These are phyloP conservation scores for Itoplectis maculator DNA, from an alignment of 2,888 invertebrate species.

Conservation along the genomic window DNA sequence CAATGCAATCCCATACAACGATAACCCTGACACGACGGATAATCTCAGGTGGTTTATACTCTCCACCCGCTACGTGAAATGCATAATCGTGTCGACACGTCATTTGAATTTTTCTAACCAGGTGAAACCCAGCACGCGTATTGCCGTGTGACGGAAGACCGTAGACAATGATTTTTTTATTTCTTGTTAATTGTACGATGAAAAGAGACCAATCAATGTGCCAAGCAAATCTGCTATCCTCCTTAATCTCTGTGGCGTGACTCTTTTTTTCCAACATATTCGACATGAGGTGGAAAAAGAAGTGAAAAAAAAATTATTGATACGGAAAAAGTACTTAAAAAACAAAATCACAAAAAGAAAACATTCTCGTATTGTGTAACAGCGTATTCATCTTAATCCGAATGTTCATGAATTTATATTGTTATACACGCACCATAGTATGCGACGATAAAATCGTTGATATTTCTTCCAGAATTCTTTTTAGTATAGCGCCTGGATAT, in stretches of 20 bases:
- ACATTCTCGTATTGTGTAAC: conserved; percentile 32
- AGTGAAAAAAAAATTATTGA: background rate
- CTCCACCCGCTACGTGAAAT: conserved; percentile 9
- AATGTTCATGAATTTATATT: conserved; percentile 38
- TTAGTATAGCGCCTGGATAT: conserved; percentile 75
- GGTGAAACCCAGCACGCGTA: conserved; percentile 38
- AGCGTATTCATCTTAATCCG: conserved; percentile 27
- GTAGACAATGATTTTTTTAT: conserved; percentile 34
- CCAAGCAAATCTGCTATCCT: conserved; percentile 80
- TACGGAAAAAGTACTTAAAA: background rate
- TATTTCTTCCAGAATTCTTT: conserved; percentile 52
- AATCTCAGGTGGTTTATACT: conserved; percentile 43
- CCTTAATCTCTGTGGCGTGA: conserved; percentile 70
- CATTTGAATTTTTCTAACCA: conserved; percentile 49
- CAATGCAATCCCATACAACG: conserved; percentile 73
- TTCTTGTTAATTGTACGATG: conserved; percentile 12
- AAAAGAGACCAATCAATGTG: conserved; percentile 54
- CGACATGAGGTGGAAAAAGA: conserved; percentile 22
- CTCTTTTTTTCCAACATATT: conserved; percentile 40
- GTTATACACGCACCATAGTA: conserved; percentile 36
- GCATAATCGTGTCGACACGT: conserved; percentile 29
- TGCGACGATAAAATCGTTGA: conserved; percentile 38
- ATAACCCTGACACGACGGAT: conserved; percentile 59
- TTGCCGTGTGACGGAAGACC: conserved; percentile 40
- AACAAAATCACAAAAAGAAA: conserved; percentile 7